Conservation (phyloP, 2,113 vertebrate species). For the Tylochromis polylepis region DNA sequence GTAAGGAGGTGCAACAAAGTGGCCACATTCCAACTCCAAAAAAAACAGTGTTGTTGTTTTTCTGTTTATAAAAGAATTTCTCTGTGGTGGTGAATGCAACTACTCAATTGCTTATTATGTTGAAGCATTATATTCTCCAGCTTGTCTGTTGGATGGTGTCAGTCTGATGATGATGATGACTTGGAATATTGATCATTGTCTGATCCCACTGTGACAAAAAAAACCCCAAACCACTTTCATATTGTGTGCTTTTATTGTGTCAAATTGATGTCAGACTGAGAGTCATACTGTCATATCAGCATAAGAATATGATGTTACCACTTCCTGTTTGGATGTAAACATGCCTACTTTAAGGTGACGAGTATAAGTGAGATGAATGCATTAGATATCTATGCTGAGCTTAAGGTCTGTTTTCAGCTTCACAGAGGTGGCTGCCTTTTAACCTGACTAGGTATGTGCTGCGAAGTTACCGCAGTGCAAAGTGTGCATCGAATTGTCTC, state of each 20-base stretch:
- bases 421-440: background rate
- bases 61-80: background rate
- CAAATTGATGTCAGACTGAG: background rate
- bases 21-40: background rate
- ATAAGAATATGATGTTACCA: background rate
- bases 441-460: background rate
- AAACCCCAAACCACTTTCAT: background rate
- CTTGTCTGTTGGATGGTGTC: background rate
- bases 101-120: background rate
- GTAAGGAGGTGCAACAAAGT: constrained; percentile 14
- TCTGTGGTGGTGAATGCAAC: background rate
- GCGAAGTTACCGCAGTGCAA: background rate
- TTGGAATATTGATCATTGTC: background rate
- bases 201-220: background rate
- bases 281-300: background rate
- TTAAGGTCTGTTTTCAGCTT: background rate
- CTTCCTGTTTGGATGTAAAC: background rate
- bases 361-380: background rate
- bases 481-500: too few species aligned
- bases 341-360: background rate
- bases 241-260: background rate
- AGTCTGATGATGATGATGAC: background rate
- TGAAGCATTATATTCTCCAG: background rate
- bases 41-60: background rate
- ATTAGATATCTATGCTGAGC: background rate